A percentile compares a stretch with the other conserved stretches of the same genome.
These are phyloP conservation scores for Oscheius sp. DNA, from an alignment of 2,888 invertebrate genomes.

Conservation along the genomic window DNA sequence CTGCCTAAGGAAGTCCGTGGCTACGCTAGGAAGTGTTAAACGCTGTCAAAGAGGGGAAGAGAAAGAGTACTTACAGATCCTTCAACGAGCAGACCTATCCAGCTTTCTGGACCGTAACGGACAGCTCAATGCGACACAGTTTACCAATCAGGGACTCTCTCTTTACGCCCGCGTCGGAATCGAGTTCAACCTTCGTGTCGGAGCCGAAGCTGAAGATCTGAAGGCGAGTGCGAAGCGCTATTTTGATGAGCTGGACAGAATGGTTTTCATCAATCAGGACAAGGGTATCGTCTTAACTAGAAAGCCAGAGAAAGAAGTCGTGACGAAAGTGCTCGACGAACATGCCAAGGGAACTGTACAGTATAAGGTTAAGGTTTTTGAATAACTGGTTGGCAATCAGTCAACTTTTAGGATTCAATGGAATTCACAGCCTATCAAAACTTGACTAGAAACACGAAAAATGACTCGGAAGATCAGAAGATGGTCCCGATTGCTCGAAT, in stretches of 20 bases:
- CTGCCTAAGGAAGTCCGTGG: background rate
- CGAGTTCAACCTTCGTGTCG: constrained; percentile 54
- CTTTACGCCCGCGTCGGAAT: constrained; percentile 43
- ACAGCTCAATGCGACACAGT: constrained; percentile 32
- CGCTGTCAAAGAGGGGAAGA: too few relatives aligned
- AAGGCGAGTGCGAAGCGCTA: constrained; percentile 45
- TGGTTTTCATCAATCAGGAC: constrained; percentile 47
- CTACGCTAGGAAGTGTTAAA: too few relatives aligned
- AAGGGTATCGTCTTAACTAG: constrained; percentile 31
- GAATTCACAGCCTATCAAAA: constrained; percentile 47
- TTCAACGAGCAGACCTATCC: constrained; percentile 25
- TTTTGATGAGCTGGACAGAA: constrained; percentile 45
- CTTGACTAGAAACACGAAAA: constrained; percentile 49
- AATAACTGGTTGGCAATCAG: background rate
- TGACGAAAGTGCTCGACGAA: constrained; percentile 47
- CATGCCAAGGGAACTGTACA: constrained; percentile 48
- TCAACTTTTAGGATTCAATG: constrained; percentile 40
- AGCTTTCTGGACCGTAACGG: constrained; percentile 36
- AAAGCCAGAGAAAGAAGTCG: constrained; percentile 42
- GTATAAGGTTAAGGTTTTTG: constrained; percentile 47
- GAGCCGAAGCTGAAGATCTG: constrained; percentile 51
- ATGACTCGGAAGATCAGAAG: constrained; percentile 56
- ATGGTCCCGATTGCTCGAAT: constrained; percentile 55
- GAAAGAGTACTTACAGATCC: constrained; percentile 1
- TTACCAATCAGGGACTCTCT: constrained; percentile 38